Base-by-base conservation (phyloP, 64 coral and sea anemone species). In the Acropora yongei region DNA sequence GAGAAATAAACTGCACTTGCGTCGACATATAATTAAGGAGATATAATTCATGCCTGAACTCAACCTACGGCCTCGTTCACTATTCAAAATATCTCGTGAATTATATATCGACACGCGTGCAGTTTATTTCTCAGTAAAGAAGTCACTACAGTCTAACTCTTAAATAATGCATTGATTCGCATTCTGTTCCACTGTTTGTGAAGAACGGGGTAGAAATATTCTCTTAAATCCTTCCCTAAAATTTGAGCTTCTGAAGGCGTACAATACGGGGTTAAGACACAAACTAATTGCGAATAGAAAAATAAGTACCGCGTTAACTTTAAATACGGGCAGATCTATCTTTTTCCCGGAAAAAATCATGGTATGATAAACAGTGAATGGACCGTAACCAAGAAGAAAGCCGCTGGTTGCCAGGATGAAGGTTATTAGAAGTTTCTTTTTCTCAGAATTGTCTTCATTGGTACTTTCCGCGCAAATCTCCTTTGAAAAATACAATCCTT, bases 401-500 rank as follows among this genome's bases (percentile, higher is more conserved):
- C 69, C 69, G 3, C n/a, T 8, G 8, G 69, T 20, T 73, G 69
- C 69, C 18, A 73, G 18, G n/a, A 57, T 80, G 17, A 73, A 73
- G 20, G 69, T 73, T 4, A 20, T 40, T 1, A 73, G n/a, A 73
- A 73, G 69, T 89, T 89, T 14, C 88, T 55, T 61, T 80, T 89
- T 77, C 58, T 77, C 19, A 47, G 88, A 30, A 79, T 55, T 67
- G 76, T 67, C 75, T 53, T 57, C 57, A 43, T 50, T 17, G 42
- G 74, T 18, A 8, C 40, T 3, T 20, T 16, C 55, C 46, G 88
- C 57, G 17, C 75, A 78, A 44, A 89, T 89, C 1, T 75, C 80
- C 4, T 89, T 89, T 10, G 41, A 68, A 11, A 89, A 89, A 43
- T 89, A 89, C 50, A 89, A 41, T 7, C 88, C 88, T 89, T 89